Evolutionary conservation across 35 echinoderm and acorn worm genomes (phyloP).

Genomic region (Stichopus chloronotus): DNA sequence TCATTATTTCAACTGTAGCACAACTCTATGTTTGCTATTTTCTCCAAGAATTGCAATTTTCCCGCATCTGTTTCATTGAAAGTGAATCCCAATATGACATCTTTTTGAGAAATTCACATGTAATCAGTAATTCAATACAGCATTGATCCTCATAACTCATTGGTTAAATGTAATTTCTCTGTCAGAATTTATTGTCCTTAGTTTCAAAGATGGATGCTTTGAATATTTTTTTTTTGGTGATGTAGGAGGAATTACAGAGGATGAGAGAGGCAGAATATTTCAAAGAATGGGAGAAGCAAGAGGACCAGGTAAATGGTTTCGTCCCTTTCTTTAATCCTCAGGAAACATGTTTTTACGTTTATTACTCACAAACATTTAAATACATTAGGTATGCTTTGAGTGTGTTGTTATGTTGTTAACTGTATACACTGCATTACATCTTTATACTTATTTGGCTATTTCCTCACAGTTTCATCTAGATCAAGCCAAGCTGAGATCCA

Average conservation of each 20-base stretch:
- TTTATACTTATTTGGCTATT: background rate
- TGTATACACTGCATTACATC: background rate
- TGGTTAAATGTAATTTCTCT: background rate
- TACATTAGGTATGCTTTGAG: too few species aligned
- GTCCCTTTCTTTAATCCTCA: too few species aligned
- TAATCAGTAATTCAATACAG: too few species aligned
- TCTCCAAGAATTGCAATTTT: too few species aligned
- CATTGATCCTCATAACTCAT: too few species aligned
- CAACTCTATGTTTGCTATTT: too few species aligned
- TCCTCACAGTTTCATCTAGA: slow-evolving; percentile 85
- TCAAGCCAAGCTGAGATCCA: slow-evolving; percentile 96
- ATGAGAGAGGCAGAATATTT: slow-evolving; percentile 89
- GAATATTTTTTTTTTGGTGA: background rate
- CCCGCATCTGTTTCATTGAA: too few species aligned
- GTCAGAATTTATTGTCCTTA: background rate
- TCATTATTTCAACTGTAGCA: too few species aligned
- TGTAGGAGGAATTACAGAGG: slow-evolving; percentile 90
- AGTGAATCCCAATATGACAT: too few species aligned
- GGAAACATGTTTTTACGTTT: too few species aligned
- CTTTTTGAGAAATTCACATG: too few species aligned
- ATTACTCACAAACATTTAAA: too few species aligned
- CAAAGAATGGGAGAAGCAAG: slow-evolving; percentile 97
- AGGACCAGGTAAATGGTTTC: slow-evolving; percentile 76
- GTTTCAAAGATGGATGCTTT: background rate
- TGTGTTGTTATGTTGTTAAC: background rate